Percentiles rank a stretch among this genome's conserved stretches.
Evolutionary conservation across 2,888 invertebrate species (phyloP).

Genomic region (Lepidochrysops patricia): DNA sequence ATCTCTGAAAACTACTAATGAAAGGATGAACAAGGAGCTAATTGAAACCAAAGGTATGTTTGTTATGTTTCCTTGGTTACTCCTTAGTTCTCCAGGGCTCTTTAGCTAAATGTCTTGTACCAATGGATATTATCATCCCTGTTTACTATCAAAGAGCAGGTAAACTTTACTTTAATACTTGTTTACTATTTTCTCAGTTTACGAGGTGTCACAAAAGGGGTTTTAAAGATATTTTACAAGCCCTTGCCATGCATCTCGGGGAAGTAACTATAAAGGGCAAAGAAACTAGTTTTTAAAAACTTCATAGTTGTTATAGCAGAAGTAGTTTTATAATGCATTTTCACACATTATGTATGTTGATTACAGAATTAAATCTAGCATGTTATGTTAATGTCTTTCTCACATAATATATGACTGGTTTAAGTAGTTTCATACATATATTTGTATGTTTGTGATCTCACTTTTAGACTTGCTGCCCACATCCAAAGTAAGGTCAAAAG

Average conservation of each 20-base stretch:
- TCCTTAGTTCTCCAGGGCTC: too few relatives aligned
- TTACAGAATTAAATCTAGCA: background rate
- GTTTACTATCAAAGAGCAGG: too few relatives aligned
- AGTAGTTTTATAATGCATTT: background rate
- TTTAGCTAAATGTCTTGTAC: too few relatives aligned
- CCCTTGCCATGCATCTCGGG: too few relatives aligned
- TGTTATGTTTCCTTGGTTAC: background rate
- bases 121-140: too few relatives aligned
- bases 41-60: constrained; percentile 80
- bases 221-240: too few relatives aligned
- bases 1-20: constrained; percentile 80
- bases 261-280: too few relatives aligned
- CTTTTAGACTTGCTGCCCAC: constrained; percentile 27
- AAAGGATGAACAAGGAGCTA: constrained; percentile 83
- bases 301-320: too few relatives aligned
- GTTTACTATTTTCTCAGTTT: too few relatives aligned
- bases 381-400: background rate
- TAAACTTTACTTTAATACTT: too few relatives aligned
- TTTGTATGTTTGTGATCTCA: constrained; percentile 6
- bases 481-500: constrained; percentile 21
- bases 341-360: background rate
- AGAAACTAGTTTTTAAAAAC: too few relatives aligned
- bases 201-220: too few relatives aligned
- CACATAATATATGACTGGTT: background rate
- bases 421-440: background rate